phyloP scores from a whole-genome alignment of 2,888 invertebrate genomes.

The Trichogramma evanescens region DNA sequence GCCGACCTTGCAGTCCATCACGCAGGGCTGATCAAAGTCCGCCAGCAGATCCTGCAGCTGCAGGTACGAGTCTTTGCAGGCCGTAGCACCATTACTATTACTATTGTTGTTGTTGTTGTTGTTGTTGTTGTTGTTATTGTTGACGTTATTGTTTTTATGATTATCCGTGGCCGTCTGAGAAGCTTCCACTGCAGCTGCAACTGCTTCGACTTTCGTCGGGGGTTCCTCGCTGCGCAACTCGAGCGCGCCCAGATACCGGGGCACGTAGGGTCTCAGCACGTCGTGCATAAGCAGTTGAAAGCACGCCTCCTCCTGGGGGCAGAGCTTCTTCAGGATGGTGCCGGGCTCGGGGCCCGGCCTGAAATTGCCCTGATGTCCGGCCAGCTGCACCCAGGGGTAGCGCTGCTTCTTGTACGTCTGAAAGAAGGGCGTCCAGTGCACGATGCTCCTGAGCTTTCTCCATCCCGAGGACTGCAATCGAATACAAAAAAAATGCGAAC shows the following conservation, averaged over 20 bases:
- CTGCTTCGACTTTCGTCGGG: not conserved
- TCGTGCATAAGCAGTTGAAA: slow-evolving; percentile 84
- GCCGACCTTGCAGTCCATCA: slow-evolving; percentile 96
- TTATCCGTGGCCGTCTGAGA: no score
- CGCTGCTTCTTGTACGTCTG: slow-evolving; percentile 93
- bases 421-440: slow-evolving; percentile 95
- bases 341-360: slow-evolving; percentile 89
- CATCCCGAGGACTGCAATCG: slow-evolving; percentile 80
- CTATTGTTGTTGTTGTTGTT: slow-evolving; percentile 24
- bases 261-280: slow-evolving; percentile 79
- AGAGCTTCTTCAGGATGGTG: slow-evolving; percentile 87
- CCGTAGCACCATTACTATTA: slow-evolving; percentile 25
- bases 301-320: slow-evolving; percentile 82
- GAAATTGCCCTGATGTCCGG: slow-evolving; percentile 93
- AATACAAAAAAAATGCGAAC: slow-evolving; percentile 8
- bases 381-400: slow-evolving; percentile 94
- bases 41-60: slow-evolving; percentile 89
- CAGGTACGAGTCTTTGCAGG: slow-evolving; percentile 56
- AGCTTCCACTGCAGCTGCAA: not conserved
- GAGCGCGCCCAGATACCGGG: slow-evolving; percentile 77
- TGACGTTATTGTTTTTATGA: no score
- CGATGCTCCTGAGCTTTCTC: slow-evolving; percentile 87
- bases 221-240: slow-evolving; percentile 18
- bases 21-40: slow-evolving; percentile 85
- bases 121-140: not conserved